phyloP scores from a whole-genome alignment of 2,797 vertebrate species.

The Ispidina picta region DNA sequence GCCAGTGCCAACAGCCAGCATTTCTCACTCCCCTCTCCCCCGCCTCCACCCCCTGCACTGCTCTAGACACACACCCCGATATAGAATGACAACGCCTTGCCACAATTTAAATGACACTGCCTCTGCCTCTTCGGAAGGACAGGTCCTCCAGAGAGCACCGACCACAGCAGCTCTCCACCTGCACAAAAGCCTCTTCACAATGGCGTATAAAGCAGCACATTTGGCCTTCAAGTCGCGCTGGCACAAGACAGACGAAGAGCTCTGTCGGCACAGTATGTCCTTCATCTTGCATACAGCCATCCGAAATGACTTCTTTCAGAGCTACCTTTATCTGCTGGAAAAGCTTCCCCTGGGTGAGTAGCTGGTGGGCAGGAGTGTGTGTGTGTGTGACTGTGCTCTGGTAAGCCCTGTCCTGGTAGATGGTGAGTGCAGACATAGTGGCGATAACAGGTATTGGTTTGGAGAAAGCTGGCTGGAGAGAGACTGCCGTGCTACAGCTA shows the following conservation, averaged over 20 bases:
- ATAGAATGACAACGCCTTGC: constrained; percentile 76
- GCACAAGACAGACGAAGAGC: constrained; percentile 86
- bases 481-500: background rate
- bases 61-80: constrained; percentile 67
- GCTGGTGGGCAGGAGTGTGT: background rate
- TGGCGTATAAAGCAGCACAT: constrained; percentile 86
- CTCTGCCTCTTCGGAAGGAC: constrained; percentile 38
- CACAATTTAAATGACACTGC: constrained; percentile 58
- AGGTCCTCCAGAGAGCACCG: constrained; percentile 27
- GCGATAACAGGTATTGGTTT: background rate
- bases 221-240: constrained; percentile 89
- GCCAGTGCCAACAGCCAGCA: constrained; percentile 71
- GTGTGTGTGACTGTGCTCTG: background rate
- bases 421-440: background rate
- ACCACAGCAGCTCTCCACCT: constrained; percentile 13
- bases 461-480: background rate
- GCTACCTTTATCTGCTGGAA: constrained; percentile 93
- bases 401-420: background rate
- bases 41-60: background rate
- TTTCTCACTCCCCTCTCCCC: background rate
- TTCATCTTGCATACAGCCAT: constrained; percentile 90
- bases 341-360: constrained; percentile 91
- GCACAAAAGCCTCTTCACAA: background rate
- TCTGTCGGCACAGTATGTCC: constrained; percentile 94
- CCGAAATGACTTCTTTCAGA: constrained; percentile 92